These are phyloP conservation scores for Tetramorium alpestre DNA, from an alignment of 1,140 invertebrate species.

Conservation along the genomic window DNA sequence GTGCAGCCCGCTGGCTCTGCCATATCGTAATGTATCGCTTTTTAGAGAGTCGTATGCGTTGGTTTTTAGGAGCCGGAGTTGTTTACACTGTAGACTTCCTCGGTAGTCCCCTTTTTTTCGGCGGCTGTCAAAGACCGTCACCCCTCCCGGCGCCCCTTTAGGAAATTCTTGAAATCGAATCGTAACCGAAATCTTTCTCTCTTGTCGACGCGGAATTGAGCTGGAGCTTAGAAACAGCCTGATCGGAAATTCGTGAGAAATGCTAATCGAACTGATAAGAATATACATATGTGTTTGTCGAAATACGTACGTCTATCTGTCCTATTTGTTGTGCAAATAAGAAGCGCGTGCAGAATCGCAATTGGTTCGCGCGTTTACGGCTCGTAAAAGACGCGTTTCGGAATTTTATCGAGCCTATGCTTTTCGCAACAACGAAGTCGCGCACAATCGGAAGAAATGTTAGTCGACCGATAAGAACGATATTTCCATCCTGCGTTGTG, in stretches of 20 bases:
- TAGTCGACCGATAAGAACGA: slow-evolving; percentile 37
- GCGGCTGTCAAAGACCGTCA: slow-evolving; percentile 47
- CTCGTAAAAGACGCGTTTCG: not conserved
- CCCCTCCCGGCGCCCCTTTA: slow-evolving; percentile 16
- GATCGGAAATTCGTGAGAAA: slow-evolving; percentile 26
- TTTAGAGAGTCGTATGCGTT: slow-evolving; percentile 29
- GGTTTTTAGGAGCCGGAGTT: slow-evolving; percentile 45
- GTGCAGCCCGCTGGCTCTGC: slow-evolving; percentile 39
- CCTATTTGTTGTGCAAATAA: slow-evolving; percentile 39
- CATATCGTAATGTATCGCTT: slow-evolving; percentile 15
- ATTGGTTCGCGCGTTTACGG: not conserved
- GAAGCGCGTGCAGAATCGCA: slow-evolving; percentile 9
- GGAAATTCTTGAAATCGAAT: slow-evolving; percentile 50
- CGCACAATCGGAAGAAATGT: slow-evolving; percentile 41
- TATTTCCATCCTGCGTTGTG: slow-evolving; percentile 27
- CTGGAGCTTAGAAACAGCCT: not conserved
- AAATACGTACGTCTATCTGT: not conserved
- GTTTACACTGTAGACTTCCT: slow-evolving; percentile 70
- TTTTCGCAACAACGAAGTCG: not conserved
- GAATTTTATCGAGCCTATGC: slow-evolving; percentile 2
- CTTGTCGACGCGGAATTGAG: not conserved
- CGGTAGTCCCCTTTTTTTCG: slow-evolving; percentile 54
- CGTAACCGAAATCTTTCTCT: slow-evolving; percentile 28
- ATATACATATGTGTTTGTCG: not conserved
- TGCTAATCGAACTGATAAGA: slow-evolving; percentile 22